Base-by-base conservation (phyloP, 2,888 invertebrate species). In the Dryobota labecula region DNA sequence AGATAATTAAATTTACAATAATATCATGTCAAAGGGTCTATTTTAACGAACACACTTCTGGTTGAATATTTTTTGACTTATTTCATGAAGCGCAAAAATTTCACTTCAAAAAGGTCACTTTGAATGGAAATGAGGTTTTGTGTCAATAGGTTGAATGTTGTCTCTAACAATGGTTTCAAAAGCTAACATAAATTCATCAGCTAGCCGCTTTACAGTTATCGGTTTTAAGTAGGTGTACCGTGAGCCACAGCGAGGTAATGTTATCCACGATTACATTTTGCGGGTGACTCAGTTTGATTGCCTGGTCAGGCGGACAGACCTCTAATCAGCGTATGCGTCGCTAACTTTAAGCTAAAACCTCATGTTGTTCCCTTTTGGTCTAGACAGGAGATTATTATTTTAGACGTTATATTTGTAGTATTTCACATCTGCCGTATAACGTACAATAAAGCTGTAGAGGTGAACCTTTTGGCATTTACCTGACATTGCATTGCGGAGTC, bases 401-500 rank as follows among this genome's bases (percentile, higher is more conserved):
- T 68, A 43, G 41, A 41, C 24, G 20, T 27, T 57, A 70, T 70
- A 71, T 65, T 71, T 64, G n/a, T 33, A 63, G 58, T 49, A 20
- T 47, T 13, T 49, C 57, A 53, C 27, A 45, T 61, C 57, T 71
- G n/a, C 15, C 47, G 38, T 49, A 54, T 20, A 64, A 53, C 43
- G 36, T 45, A 68, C 15, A 63, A 68, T 51, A 62, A 66, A 56
- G 41, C 56, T 49, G 54, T 56, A 60, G 57, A 76, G 67, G 70
- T 73, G 73, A 75, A 82, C 78, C 73, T 83, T 76, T 82, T 83
- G 81, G 69, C 79, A 86, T 86, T 86, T 81, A 61, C 43, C 61
- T 85, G 84, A 81, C 84, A 81, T 85, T 85, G 84, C 71, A 67
- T 63, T 63, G 63, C 56, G n/a, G 72, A 75, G 76, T 82, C 84